Evolutionary conservation across 1,140 invertebrate genomes (phyloP).

Genomic region (Heliconius nattereri): DNA sequence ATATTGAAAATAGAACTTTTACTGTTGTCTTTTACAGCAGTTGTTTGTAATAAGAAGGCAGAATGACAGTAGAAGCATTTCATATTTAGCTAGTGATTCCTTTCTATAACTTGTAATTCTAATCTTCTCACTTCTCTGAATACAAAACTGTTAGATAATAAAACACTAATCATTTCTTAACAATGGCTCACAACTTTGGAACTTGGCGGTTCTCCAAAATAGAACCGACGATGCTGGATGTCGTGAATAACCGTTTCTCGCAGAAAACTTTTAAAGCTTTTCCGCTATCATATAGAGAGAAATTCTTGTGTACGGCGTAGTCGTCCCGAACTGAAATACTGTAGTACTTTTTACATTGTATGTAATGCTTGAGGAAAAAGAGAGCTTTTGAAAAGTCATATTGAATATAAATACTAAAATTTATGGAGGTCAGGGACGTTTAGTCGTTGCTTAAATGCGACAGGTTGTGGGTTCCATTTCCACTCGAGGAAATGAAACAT

Average conservation of each 20-base stretch:
- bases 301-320: slow-evolving; percentile 1
- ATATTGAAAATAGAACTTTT: too few species aligned
- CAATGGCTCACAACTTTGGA: slow-evolving; percentile 21
- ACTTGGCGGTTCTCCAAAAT: slow-evolving; percentile 18
- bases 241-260: slow-evolving; percentile 24
- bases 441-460: too few species aligned
- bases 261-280: slow-evolving; percentile 19
- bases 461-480: too few species aligned
- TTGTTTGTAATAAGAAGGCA: too few species aligned
- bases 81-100: too few species aligned
- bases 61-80: too few species aligned
- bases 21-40: too few species aligned
- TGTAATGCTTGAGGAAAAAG: not conserved
- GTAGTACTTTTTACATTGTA: not conserved
- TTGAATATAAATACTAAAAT: too few species aligned
- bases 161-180: not conserved
- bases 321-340: not conserved
- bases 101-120: too few species aligned
- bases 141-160: not conserved
- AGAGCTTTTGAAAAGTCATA: not conserved
- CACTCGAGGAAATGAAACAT: too few species aligned
- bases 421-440: too few species aligned
- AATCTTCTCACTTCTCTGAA: too few species aligned
- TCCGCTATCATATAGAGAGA: not conserved
- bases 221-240: slow-evolving; percentile 16